Evolutionary conservation across 1,140 invertebrate genomes (phyloP).

Genomic region (Lucilia cuprina): DNA sequence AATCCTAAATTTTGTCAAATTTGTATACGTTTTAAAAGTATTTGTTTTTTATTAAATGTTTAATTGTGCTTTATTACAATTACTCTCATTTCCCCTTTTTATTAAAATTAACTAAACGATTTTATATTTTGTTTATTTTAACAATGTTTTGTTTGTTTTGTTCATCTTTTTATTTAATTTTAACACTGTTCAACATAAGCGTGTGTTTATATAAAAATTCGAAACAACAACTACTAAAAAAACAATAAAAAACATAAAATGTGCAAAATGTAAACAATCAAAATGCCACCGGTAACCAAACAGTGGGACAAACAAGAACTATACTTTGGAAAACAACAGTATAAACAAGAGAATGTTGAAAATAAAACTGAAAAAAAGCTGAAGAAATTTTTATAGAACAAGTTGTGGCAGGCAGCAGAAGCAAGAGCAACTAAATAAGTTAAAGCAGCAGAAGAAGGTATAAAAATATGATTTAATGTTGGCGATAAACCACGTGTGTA

Average conservation of each 20-base stretch:
- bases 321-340: not conserved
- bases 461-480: constrained; percentile 63
- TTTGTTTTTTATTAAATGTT: not conserved
- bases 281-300: constrained; percentile 48
- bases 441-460: constrained; percentile 43
- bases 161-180: constrained; percentile 18
- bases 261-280: constrained; percentile 62
- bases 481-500: constrained; percentile 63
- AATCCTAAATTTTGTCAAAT: not conserved
- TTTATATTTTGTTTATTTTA: not conserved
- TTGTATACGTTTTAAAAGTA: not conserved
- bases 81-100: not conserved
- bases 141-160: constrained; percentile 24
- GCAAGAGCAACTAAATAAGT: not conserved
- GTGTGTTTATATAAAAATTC: not conserved
- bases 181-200: constrained; percentile 23
- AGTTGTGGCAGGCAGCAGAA: not conserved
- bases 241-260: constrained; percentile 42
- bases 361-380: not conserved
- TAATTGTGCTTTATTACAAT: not conserved
- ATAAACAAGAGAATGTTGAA: not conserved
- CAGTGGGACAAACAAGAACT: not conserved
- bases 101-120: not conserved
- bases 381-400: constrained; percentile 1
- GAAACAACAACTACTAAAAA: not conserved